Percentiles rank a stretch among this genome's conserved stretches.
Conservation (phyloP, 2,113 vertebrate species). For the Salvelinus namaycush region DNA sequence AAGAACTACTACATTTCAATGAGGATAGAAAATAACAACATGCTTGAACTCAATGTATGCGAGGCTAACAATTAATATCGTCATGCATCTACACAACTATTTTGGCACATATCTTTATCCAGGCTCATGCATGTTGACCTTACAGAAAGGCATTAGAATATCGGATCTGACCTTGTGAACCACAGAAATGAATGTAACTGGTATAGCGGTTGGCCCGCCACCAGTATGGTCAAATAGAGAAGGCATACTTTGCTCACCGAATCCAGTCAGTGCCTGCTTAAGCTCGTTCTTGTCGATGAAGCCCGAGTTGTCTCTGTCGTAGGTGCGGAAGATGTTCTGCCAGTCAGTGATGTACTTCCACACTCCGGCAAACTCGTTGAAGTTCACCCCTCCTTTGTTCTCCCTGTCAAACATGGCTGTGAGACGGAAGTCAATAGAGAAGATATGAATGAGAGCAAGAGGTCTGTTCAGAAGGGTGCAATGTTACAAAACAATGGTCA, state of each 20-base stretch:
- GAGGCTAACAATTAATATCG: no score
- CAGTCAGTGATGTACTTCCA: conserved; percentile 99
- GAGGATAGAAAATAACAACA: background rate
- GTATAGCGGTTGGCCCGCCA: conserved; percentile 36
- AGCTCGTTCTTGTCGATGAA: conserved; percentile 97
- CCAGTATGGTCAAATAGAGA: conserved; percentile 24
- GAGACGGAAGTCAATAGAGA: background rate
- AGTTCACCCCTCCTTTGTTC: conserved; percentile 96
- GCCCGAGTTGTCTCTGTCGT: conserved; percentile 96
- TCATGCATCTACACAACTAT: no score
- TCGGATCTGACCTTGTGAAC: conserved; percentile 18
- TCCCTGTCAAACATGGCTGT: conserved; percentile 98
- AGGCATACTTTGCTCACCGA: conserved; percentile 83
- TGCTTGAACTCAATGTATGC: background rate
- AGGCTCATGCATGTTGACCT: background rate
- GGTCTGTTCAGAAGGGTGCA: background rate
- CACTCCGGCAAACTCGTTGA: conserved; percentile 93
- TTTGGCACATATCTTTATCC: background rate
- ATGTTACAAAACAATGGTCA: background rate
- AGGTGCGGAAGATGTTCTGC: conserved; percentile 97
- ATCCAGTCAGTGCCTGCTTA: conserved; percentile 95
- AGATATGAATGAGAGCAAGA: background rate
- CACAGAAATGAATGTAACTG: background rate
- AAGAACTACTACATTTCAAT: background rate
- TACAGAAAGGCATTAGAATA: background rate